Evolutionary conservation across 2,888 invertebrate genomes (phyloP).

Genomic region (Diadegma fenestrale): DNA sequence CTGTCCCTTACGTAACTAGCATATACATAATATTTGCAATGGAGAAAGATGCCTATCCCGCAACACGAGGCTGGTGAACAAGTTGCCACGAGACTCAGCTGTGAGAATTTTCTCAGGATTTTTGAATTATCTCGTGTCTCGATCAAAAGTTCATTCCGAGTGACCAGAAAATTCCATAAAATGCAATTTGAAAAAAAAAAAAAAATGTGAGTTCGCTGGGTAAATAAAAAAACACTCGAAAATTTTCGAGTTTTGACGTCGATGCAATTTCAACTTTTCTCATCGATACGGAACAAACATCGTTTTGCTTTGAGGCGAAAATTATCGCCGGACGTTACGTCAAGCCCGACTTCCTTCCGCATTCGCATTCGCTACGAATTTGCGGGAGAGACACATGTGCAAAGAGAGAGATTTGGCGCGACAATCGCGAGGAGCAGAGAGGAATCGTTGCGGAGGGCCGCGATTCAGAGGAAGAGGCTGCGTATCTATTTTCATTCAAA

Average conservation of each 20-base stretch:
- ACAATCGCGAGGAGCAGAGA: constrained; percentile 17
- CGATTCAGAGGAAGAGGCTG: constrained; percentile 59
- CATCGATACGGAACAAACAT: background rate
- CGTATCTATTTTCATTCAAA: constrained; percentile 75
- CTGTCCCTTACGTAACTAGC: constrained; percentile 73
- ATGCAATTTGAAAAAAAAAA: background rate
- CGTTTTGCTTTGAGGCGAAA: constrained; percentile 1
- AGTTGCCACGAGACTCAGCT: constrained; percentile 55
- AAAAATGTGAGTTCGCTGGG: no score
- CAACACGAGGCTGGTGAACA: constrained; percentile 63
- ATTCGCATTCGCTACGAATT: constrained; percentile 42
- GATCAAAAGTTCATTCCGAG: constrained; percentile 79
- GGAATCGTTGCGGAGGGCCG: background rate
- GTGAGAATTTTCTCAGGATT: constrained; percentile 78
- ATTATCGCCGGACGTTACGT: constrained; percentile 52
- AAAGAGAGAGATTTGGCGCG: constrained; percentile 41
- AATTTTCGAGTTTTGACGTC: background rate
- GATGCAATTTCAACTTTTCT: background rate
- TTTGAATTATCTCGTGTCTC: constrained; percentile 21
- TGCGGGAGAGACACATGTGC: constrained; percentile 29
- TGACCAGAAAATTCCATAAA: constrained; percentile 64
- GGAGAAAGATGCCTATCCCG: constrained; percentile 27
- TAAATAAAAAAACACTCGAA: no score
- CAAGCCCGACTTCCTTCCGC: constrained; percentile 60
- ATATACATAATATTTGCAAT: constrained; percentile 40